Evolutionary conservation across 2,888 invertebrate genomes (phyloP), one percentile per base, ranked within the genome.

Genomic region (Tinea semifulvella): DNA sequence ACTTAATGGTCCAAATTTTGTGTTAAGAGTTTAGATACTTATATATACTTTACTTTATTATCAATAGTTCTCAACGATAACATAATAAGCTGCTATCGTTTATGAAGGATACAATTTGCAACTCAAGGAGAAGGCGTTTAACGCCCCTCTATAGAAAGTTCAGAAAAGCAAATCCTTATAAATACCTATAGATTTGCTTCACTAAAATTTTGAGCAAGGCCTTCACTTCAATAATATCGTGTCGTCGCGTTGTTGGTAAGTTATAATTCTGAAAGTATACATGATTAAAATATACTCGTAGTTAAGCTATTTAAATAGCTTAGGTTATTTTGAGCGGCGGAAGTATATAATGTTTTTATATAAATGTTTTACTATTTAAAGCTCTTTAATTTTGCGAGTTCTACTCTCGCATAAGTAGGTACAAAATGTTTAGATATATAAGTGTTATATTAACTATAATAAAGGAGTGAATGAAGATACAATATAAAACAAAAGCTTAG

Each of bases 351-450:
- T 68, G 69, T 47, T 70, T 68, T 71, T 69, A 72, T 69, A 72
- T 68, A 69, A 31, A n/a, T 57, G 63, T 65, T 76, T 76, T 65
- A 68, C 80, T 82, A 82, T 79, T 82, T 82, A 82, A 82, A 82
- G 82, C 82, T 82, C 81, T 81, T 74, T 77, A 72, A 68, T 74
- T 65, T 67, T 52, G 68, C 75, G 70, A 76, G 64, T 62, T 59
- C 61, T 68, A 66, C 55, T 58, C 63, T 61, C 74, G 73, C 75
- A 66, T 64, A 57, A 62, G 70, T 69, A 36, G 14, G 22, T 20
- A 35, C 28, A 43, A 43, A 36, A 38, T 44, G 25, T 44, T 16
- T 45, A 45, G 28, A 45, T 18, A 31, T 43, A 31, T 31, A 25
- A 26, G 38, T 31, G 20, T 38, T 17, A 28, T 40, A 17, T 5